Evolutionary conservation across 2,113 vertebrate genomes (phyloP), one percentile per base, ranked within the genome.

Genomic region (Gulo gulo): DNA sequence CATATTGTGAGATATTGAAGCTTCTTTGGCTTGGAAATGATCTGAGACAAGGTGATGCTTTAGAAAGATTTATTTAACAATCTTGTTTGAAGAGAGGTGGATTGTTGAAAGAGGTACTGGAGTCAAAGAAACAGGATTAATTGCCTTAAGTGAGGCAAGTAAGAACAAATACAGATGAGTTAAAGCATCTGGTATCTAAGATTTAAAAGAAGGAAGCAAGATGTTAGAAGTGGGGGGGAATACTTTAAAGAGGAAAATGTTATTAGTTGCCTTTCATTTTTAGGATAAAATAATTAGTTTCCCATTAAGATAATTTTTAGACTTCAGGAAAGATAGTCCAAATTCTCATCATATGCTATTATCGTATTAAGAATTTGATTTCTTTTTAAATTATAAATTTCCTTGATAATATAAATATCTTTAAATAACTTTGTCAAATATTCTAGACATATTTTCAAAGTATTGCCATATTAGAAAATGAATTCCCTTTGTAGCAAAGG

Each of bases 341-440:
- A 78, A 92, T 23, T 80, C 5, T 95, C 34, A 81, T 88, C 5
- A 59, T 47, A 92, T 39, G 73, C 6, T 87, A 71, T 87, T 78
- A 81, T 67, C 15, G 42, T 89, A 92, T 21, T 36, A 78, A 93
- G 34, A 88, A 93, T 1, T 85, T 80, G 7, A 84, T 67, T 92
- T 84, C 13, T 93, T 88, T 73, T 73, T 67, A 94, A 94, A 93
- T 45, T 89, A 92, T 52, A 73, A 88, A 88, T 74, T 76, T 86
- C 91, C 10, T 85, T 88, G 29, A 83, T 50, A 90, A 92, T 39
- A 84, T 12, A 80, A 52, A 93, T 86, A 59, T 67, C 4, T 76
- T 87, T 94, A 87, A 16, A 76, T 94, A 42, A 94, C 10, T 80
- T 80, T 84, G n/a, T 92, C 18, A 88, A 88, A 80, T 88, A 91